Base-by-base conservation (phyloP, 2,113 vertebrate species). In the Colistium nudipinnis region DNA sequence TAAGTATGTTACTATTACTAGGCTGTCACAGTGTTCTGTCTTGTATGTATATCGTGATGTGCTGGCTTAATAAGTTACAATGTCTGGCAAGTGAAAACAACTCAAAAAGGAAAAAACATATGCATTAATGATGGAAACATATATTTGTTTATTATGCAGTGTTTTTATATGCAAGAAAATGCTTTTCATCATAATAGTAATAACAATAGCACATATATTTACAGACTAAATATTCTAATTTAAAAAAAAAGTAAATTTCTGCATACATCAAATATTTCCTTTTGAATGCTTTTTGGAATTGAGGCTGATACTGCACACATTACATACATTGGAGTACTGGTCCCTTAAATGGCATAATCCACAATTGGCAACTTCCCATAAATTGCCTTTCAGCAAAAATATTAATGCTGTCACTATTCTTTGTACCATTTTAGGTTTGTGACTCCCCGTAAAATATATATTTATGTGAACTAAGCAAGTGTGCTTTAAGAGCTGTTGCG, bases 291-390 rank as follows among this genome's bases (percentile, higher is more conserved):
- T 38, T 74, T 48, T 62, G 20, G 20, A 70, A 76, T 24, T 63
- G 44, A 78, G 47, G 47, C 68, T 24, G 39, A 82, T 60, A 43
- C 35, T 70, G 56, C 30, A 81, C 30, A 84, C 72, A 70, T 67
- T 62, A 87, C 65, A 84, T 31, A 27, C 43, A 82, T 7, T 80
- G 9, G 81, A 56, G 19, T 57, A 80, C 39, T 35, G 5, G 27
- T 72, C 41, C 82, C 59, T 67, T 60, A 73, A 80, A 86, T 85
- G 80, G 85, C 82, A 88, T 80, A 81, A 80, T 83, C 9, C 54
- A 87, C 74, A 35, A 77, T 64, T 19, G 24, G 70, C 11, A 70
- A 38, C 66, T 54, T 52, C 9, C 62, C 0, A 3, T 43, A 54
- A 76, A 63, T 71, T 28, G 22, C 51, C 2, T 61, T 51, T 79